A percentile compares a stretch with the other conserved stretches of the same genome.
Evolutionary conservation across 1,140 invertebrate genomes (phyloP).

Genomic region (Drosophila auraria): DNA sequence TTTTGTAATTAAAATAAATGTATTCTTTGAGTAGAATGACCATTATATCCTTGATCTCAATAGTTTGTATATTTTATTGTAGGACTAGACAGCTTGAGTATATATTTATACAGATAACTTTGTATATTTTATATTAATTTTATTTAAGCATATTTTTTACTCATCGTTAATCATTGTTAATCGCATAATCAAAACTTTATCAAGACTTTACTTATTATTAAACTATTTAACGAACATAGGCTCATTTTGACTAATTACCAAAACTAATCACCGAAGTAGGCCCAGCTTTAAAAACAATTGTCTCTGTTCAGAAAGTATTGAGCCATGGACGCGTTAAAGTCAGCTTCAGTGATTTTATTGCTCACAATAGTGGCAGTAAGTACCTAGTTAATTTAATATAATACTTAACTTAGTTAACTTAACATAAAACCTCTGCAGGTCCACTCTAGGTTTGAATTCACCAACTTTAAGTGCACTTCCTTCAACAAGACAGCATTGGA

Average conservation of each 20-base stretch:
- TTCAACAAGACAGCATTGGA: background rate
- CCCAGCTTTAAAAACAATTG: background rate
- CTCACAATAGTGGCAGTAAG: too few species aligned
- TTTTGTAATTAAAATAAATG: too few species aligned
- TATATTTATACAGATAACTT: too few species aligned
- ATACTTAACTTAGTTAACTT: too few species aligned
- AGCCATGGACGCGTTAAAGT: background rate
- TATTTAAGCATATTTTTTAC: background rate
- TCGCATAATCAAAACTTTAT: background rate
- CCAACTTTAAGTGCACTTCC: background rate
- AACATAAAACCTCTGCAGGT: too few species aligned
- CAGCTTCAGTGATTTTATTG: background rate
- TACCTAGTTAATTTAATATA: too few species aligned
- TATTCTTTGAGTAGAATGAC: too few species aligned
- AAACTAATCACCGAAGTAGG: background rate
- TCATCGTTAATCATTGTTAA: background rate
- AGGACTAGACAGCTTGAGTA: too few species aligned
- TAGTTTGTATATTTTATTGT: background rate
- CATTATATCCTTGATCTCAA: too few species aligned
- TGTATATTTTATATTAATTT: background rate
- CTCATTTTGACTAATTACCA: background rate
- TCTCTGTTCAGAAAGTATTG: background rate
- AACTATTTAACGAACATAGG: background rate
- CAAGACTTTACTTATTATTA: background rate
- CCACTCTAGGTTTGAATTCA: too few species aligned